These are phyloP conservation scores for Gymnogyps californianus DNA, from an alignment of 2,113 vertebrate species.

Conservation along the genomic window DNA sequence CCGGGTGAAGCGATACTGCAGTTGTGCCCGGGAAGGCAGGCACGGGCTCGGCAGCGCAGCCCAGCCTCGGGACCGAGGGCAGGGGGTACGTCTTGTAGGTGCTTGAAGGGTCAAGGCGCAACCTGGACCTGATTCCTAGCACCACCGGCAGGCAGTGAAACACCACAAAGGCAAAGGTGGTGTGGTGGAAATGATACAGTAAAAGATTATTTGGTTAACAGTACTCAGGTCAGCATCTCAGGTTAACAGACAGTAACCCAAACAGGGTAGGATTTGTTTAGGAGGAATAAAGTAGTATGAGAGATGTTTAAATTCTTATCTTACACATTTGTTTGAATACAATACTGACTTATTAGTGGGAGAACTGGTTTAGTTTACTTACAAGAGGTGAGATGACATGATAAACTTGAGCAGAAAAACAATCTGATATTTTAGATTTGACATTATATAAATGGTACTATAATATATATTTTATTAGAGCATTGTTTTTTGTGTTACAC, in stretches of 20 bases:
- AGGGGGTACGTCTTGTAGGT: background rate
- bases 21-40: background rate
- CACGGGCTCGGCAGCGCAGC: rapidly evolving
- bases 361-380: background rate
- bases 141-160: background rate
- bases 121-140: background rate
- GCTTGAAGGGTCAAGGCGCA: background rate
- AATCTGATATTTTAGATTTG: background rate
- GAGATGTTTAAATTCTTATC: background rate
- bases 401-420: background rate
- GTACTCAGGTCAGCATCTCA: background rate
- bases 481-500: background rate
- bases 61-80: rapidly evolving
- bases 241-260: background rate
- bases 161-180: background rate
- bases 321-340: background rate
- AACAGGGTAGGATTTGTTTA: background rate
- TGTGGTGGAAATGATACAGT: background rate
- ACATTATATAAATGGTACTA: background rate
- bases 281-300: background rate
- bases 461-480: background rate
- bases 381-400: background rate
- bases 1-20: rapidly evolving
- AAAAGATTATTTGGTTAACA: background rate
- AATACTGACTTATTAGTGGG: background rate